These are phyloP conservation scores for Kryptolebias marmoratus DNA, from an alignment of 2,113 vertebrate genomes.

Conservation along the genomic window DNA sequence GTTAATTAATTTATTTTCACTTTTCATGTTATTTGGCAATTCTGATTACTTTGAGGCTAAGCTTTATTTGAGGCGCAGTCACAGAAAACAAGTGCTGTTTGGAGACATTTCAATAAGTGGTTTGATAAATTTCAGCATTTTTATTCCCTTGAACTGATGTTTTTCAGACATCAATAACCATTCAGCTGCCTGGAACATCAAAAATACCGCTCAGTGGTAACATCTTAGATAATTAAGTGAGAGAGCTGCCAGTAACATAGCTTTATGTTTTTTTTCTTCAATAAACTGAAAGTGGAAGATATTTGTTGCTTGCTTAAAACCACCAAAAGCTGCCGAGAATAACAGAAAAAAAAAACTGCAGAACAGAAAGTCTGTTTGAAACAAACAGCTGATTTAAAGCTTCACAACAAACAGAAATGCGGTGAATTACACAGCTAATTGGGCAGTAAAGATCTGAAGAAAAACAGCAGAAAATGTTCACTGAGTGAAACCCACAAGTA, in stretches of 20 bases:
- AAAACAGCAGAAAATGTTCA: neutral
- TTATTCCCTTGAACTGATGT: constrained; percentile 24
- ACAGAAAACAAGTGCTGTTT: constrained; percentile 45
- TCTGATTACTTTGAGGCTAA: constrained; percentile 57
- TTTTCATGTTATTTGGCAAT: constrained; percentile 64
- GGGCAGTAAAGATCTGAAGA: neutral
- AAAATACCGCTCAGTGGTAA: constrained; percentile 9
- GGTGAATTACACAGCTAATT: constrained; percentile 25
- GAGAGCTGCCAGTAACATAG: constrained; percentile 6
- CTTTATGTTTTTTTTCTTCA: constrained; percentile 26
- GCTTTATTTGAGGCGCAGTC: constrained; percentile 32
- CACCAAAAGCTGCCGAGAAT: constrained; percentile 13
- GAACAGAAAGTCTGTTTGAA: constrained; percentile 18
- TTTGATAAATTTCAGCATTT: constrained; percentile 41
- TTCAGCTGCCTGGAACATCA: constrained; percentile 32
- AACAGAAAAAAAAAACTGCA: constrained; percentile 9
- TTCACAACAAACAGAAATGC: constrained; percentile 13
- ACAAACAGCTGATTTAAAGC: constrained; percentile 16
- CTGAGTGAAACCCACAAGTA: constrained; percentile 2
- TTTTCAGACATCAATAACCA: constrained; percentile 37
- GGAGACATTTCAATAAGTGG: constrained; percentile 41
- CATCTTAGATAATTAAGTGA: constrained; percentile 35
- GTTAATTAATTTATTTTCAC: constrained; percentile 60
- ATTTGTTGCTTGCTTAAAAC: neutral
- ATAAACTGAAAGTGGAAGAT: constrained; percentile 18